Percentiles rank a stretch among this genome's conserved stretches.
Conservation (phyloP, 2,797 vertebrate species). For the Leuciscus waleckii region DNA sequence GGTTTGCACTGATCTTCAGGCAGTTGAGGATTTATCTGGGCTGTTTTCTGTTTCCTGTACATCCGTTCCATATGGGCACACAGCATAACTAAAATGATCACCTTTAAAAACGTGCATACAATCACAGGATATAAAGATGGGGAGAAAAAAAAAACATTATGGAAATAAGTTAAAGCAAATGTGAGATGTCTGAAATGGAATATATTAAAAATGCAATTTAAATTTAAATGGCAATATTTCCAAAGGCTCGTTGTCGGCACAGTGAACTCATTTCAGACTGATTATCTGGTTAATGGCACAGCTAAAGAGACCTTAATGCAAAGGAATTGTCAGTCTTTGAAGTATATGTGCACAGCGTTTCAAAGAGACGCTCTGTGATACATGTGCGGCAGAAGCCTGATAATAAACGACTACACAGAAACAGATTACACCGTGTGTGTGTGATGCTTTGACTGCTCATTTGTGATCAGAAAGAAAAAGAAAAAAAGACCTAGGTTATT, state of each 20-base stretch:
- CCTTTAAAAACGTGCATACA: constrained; percentile 7
- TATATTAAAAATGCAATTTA: constrained; percentile 65
- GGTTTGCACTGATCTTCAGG: not conserved
- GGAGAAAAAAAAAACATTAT: constrained; percentile 13
- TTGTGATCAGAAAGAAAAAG: not conserved
- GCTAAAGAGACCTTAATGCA: constrained; percentile 58
- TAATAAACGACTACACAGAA: not conserved
- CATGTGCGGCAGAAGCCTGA: not conserved
- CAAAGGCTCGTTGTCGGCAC: constrained; percentile 41
- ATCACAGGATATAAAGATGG: not conserved
- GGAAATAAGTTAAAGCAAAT: constrained; percentile 55
- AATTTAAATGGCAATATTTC: constrained; percentile 66
- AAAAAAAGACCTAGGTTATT: not conserved
- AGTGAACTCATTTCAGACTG: constrained; percentile 53
- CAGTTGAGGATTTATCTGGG: not conserved
- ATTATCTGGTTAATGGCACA: constrained; percentile 61
- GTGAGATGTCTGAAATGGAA: constrained; percentile 58
- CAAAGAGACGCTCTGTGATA: constrained; percentile 19
- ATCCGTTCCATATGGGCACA: not conserved
- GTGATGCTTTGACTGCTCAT: not conserved
- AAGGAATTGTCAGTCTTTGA: constrained; percentile 39
- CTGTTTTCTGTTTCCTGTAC: not conserved
- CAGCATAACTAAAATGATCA: not conserved
- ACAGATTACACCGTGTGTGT: not conserved
- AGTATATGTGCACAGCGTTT: constrained; percentile 33